These are phyloP conservation scores for Suricata suricatta DNA, from an alignment of 2,113 vertebrate genomes.

Conservation along the genomic window DNA sequence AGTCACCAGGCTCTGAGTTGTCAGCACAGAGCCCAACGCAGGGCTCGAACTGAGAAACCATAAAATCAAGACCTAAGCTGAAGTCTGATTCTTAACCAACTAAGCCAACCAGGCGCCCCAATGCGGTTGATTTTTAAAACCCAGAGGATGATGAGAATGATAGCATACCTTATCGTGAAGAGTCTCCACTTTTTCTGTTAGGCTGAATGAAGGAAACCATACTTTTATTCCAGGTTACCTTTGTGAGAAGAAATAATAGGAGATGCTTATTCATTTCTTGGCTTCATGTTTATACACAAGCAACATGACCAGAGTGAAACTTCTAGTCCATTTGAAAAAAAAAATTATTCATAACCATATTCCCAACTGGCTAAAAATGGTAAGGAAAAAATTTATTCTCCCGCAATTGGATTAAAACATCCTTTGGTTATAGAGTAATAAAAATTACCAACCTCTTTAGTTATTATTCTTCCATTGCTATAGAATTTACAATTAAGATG, in stretches of 20 bases:
- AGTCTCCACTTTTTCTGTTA: neutral
- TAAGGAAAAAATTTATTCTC: neutral
- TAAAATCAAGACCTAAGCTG: too few relatives aligned
- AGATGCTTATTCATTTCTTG: neutral
- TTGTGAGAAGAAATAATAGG: neutral
- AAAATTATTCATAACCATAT: neutral
- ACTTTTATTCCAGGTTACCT: neutral
- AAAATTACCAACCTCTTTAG: neutral
- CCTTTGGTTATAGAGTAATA: neutral
- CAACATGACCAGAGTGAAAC: neutral
- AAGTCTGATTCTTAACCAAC: too few relatives aligned
- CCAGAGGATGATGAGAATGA: neutral
- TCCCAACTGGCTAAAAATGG: neutral
- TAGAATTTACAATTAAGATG: neutral
- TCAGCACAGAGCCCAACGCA: too few relatives aligned
- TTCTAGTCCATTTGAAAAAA: conserved; percentile 10
- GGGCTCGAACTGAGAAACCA: too few relatives aligned
- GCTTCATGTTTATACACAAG: neutral
- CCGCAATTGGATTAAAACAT: neutral
- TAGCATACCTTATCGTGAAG: neutral
- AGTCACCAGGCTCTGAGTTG: too few relatives aligned
- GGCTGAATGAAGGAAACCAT: neutral
- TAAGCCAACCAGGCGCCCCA: too few relatives aligned
- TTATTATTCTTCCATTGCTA: neutral
- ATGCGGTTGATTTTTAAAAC: neutral